Evolutionary conservation across 2,888 invertebrate species (phyloP), one percentile per base, ranked within the genome.

Genomic region (Brenthis daphne): DNA sequence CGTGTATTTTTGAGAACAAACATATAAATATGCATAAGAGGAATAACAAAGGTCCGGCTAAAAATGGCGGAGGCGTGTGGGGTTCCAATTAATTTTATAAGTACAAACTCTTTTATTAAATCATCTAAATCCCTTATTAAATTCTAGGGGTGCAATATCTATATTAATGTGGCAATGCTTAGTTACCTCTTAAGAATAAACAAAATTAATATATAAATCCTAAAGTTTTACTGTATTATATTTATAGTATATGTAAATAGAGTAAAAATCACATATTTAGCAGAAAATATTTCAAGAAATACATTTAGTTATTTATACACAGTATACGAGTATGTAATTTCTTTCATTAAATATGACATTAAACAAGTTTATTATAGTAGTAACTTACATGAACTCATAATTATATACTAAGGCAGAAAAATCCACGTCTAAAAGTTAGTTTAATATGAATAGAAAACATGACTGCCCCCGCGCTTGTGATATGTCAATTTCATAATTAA

Each of bases 401-500:
- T 43, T 6, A 29, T 12, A 60, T 14, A 12, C 2, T 11, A 11
- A 37, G 16, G 24, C 56, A 29, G 20, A 24, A 24, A 50, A 50
- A 63, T 50, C 56, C 50, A 55, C n/a, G 43, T n/a, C n/a, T 3
- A 16, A 47, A 48, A 43, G 24, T 57, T 63, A 61, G 43, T 56
- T 24, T 0, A 53, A n/a, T 63, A 63, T 63, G 48, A 63, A 63
- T 53, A 63, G 16, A 56, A 56, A 14, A 29, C 43, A 24, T 16
- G 24, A 57, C 50, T 20, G 6, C 11, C 20, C 56, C 77, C 79
- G 73, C 72, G 75, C 77, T 82, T 82, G 83, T 85, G 89, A 91
- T 89, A 91, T 92, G 92, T 92, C 92, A 92, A 92, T 91, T 91
- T 88, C 86, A 88, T 92, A 92, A 92, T 92, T 92, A 90, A 90